Evolutionary conservation across 2,888 invertebrate species (phyloP).

Genomic region (Oscheius sp.): DNA sequence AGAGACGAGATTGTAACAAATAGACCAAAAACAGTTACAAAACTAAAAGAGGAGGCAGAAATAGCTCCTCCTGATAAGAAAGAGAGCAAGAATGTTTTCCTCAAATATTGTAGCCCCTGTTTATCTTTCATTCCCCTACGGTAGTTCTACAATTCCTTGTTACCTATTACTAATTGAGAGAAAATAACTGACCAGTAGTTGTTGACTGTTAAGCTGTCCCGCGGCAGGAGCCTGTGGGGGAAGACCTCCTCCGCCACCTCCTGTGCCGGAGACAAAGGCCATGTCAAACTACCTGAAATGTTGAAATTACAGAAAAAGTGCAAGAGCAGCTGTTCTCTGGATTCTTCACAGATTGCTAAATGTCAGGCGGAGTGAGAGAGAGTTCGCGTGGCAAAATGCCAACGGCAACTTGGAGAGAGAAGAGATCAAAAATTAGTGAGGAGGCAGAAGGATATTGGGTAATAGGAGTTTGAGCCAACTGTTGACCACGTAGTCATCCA

Average conservation of each 20-base stretch:
- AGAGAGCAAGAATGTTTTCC: too few relatives aligned
- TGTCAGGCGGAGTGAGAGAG: not conserved
- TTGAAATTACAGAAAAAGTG: not conserved
- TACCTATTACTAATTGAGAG: too few relatives aligned
- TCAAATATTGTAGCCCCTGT: too few relatives aligned
- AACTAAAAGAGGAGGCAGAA: not conserved
- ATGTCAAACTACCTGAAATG: constrained; percentile 26
- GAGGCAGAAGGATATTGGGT: too few relatives aligned
- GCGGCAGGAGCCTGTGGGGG: constrained; percentile 35
- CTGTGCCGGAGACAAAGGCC: constrained; percentile 49
- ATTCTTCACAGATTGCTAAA: constrained; percentile 7
- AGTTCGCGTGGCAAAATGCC: constrained; percentile 20
- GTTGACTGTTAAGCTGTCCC: constrained; percentile 2
- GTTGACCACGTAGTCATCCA: too few relatives aligned
- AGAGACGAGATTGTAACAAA: constrained; percentile 8
- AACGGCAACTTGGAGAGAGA: not conserved
- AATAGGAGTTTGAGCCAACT: too few relatives aligned
- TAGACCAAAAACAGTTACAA: constrained; percentile 10
- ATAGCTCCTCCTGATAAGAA: not conserved
- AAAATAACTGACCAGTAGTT: constrained; percentile 17
- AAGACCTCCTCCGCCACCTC: constrained; percentile 39
- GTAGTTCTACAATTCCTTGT: too few relatives aligned
- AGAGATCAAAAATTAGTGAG: not conserved
- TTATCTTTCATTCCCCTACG: too few relatives aligned
- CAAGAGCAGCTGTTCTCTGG: constrained; percentile 12